Evolutionary conservation across 1,140 invertebrate genomes (phyloP), one percentile per base, ranked within the genome.

Genomic region (Aphelenchoides fujianensis): DNA sequence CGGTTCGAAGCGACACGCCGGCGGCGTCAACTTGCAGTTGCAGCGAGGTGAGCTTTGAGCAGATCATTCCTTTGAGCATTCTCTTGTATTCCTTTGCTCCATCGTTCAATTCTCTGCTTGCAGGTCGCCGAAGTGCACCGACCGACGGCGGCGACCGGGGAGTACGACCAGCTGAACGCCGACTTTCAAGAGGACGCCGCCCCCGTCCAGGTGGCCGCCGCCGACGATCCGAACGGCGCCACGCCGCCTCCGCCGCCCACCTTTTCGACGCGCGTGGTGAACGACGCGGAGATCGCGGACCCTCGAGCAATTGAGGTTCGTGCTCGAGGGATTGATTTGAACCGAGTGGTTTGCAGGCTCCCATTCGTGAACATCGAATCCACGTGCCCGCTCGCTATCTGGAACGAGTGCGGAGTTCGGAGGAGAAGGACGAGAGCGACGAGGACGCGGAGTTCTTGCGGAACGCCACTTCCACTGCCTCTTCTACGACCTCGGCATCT

Each of bases 291-390:
- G 19, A 59, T 59, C 55, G 7, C 7, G 34, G 55, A 59, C 34
- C 55, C 55, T 30, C 55, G 55, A 5, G 55, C 55, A 59, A 19
- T 59, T 23, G 41, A 48, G 41, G 41, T 48, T 48, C 23, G 23
- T 48, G 12, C 23, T 48, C 23, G 41, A 48, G 12, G n/a, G n/a
- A n/a, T n/a, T n/a, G n/a, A n/a, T n/a, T 16, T 48, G n/a, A n/a
- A 48, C 23, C 41, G 23, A 48, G 12, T 23, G 41, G 12, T 48
- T 48, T 48, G 28, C 5, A 59, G 55, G 55, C 55, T 19, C 55
- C 55, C 28, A 59, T 59, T 59, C 55, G 19, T 59, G 27, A 59
- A 23, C 55, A 59, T 23, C 55, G 55, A 30, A 32, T 59, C 34
- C 5, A 5, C 55, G 55, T 59, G 5, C 55, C 55, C 5, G 55